Conservation (phyloP, 1,140 invertebrate species). For the Thrips palmi region DNA sequence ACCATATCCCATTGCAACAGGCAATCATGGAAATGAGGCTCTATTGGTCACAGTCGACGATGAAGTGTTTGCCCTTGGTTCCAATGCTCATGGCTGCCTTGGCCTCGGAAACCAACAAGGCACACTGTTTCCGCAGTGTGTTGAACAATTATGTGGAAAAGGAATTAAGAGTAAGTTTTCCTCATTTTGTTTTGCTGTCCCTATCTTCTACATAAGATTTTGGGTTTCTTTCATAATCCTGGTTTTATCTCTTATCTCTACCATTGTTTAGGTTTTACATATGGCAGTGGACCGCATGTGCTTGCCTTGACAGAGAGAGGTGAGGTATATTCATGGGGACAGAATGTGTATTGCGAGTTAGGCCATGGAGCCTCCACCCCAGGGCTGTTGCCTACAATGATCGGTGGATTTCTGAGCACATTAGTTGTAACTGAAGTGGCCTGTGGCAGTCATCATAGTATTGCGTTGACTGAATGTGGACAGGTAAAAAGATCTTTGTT, state of each 20-base stretch:
- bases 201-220: not conserved
- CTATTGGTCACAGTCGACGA: conserved; percentile 39
- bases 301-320: conserved; percentile 37
- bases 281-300: conserved; percentile 46
- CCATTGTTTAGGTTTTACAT: conserved; percentile 29
- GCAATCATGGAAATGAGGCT: conserved; percentile 40
- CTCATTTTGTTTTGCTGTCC: not conserved
- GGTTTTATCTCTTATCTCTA: not conserved
- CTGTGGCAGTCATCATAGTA: conserved; percentile 43
- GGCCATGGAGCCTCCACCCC: conserved; percentile 40
- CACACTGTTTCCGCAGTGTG: conserved; percentile 35
- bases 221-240: not conserved
- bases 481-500: conserved; percentile 25
- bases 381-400: conserved; percentile 27
- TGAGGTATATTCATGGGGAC: conserved; percentile 44
- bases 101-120: conserved; percentile 35
- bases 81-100: conserved; percentile 37
- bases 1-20: conserved; percentile 16
- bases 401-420: conserved; percentile 26
- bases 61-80: conserved; percentile 40
- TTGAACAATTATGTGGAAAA: conserved; percentile 37
- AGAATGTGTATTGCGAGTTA: conserved; percentile 42
- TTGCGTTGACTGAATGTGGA: conserved; percentile 37
- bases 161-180: conserved; percentile 25
- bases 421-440: conserved; percentile 34